Conservation (phyloP, 1,140 invertebrate genomes). For the Antheraea pernyi region DNA sequence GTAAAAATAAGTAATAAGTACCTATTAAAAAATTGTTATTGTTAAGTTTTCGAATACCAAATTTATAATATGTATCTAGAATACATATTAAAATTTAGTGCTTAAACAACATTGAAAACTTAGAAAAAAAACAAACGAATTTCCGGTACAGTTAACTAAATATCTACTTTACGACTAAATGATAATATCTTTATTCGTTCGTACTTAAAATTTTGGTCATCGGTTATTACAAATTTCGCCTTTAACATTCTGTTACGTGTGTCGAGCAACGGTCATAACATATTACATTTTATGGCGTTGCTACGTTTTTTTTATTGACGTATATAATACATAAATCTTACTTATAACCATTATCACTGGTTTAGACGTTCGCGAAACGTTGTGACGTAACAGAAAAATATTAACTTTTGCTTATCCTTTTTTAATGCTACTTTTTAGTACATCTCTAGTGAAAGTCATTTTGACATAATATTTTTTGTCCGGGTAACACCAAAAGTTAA, state of each 20-base stretch:
- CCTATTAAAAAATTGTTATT: slow-evolving; percentile 20
- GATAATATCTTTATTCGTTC: background rate
- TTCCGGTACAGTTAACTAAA: background rate
- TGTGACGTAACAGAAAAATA: background rate
- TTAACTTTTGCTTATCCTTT: slow-evolving; percentile 1
- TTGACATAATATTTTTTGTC: background rate
- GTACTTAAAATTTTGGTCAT: background rate
- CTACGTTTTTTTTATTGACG: slow-evolving; percentile 15
- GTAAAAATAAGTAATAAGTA: slow-evolving; percentile 34
- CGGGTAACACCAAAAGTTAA: background rate
- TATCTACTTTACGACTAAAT: background rate
- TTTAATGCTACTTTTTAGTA: no score
- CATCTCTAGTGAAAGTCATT: no score
- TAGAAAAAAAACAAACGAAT: background rate
- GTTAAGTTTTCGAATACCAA: slow-evolving; percentile 22
- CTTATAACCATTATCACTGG: background rate
- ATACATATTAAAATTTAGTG: slow-evolving; percentile 38
- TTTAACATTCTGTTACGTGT: slow-evolving; percentile 6
- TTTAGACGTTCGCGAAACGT: slow-evolving; percentile 5
- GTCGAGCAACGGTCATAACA: slow-evolving; percentile 26
- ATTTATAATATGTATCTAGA: slow-evolving; percentile 34
- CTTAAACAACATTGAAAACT: background rate
- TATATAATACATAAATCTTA: slow-evolving; percentile 8
- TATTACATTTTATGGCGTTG: slow-evolving; percentile 26
- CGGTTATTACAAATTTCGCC: background rate